Evolutionary conservation across 2,888 invertebrate species (phyloP).

Genomic region (Magallana nippona): DNA sequence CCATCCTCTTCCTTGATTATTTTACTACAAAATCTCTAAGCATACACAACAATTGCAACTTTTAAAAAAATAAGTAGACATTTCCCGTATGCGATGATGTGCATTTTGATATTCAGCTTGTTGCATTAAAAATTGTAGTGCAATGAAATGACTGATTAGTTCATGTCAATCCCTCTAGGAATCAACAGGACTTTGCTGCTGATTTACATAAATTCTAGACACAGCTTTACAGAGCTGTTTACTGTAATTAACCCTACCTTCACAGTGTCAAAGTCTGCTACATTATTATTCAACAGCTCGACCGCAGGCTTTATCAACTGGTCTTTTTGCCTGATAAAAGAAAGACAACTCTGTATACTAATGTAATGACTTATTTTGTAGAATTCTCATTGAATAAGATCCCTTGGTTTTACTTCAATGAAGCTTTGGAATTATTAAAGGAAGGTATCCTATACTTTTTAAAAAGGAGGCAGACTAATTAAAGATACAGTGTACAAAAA

Average conservation of each 20-base stretch:
- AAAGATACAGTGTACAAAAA: too few relatives aligned
- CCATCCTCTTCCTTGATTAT: too few relatives aligned
- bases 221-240: background rate
- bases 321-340: constrained; percentile 73
- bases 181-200: background rate
- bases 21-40: too few relatives aligned
- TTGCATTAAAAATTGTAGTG: background rate
- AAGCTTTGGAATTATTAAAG: too few relatives aligned
- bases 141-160: background rate
- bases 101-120: too few relatives aligned
- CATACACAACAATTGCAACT: too few relatives aligned
- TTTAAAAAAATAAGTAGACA: too few relatives aligned
- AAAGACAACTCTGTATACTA: background rate
- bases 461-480: too few relatives aligned
- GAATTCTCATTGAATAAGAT: background rate
- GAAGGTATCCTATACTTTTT: too few relatives aligned
- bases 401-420: background rate
- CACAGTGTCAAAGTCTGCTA: constrained; percentile 81
- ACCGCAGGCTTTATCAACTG: constrained; percentile 80
- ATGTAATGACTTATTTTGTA: background rate
- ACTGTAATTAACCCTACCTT: constrained; percentile 70
- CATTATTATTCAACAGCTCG: constrained; percentile 80
- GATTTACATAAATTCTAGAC: background rate
- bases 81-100: too few relatives aligned
- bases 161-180: background rate